A percentile compares a stretch with the other conserved stretches of the same genome.
Conservation (phyloP, 2,888 invertebrate species). For the Mechanitis mazaeus region DNA sequence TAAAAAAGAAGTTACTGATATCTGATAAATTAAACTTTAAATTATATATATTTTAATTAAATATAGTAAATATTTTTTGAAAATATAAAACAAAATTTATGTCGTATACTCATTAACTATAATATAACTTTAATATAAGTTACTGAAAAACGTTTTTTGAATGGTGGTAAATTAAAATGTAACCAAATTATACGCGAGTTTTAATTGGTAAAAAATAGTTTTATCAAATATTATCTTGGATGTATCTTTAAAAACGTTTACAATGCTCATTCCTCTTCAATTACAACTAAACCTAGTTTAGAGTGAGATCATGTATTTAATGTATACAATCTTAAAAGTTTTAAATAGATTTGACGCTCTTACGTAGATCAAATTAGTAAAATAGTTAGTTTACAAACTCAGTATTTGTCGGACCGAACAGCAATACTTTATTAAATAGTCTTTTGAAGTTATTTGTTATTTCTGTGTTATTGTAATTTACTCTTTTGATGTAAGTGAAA, state of each 20-base stretch:
- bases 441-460: too few species aligned
- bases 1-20: too few species aligned
- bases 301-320: not conserved
- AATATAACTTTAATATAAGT: too few species aligned
- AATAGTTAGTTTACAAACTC: conserved; percentile 12
- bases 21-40: too few species aligned
- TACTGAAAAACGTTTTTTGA: too few species aligned
- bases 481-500: not conserved
- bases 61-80: too few species aligned
- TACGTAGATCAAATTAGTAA: conserved; percentile 39
- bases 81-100: too few species aligned
- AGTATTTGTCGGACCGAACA: conserved; percentile 3
- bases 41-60: too few species aligned
- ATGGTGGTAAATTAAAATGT: too few species aligned
- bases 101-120: too few species aligned
- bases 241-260: not conserved
- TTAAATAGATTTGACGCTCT: conserved; percentile 55
- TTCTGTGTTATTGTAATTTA: not conserved
- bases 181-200: too few species aligned
- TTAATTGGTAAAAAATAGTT: too few species aligned
- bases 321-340: conserved; percentile 27
- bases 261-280: not conserved
- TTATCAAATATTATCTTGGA: not conserved
- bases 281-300: not conserved
- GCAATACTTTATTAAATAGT: not conserved